Base-by-base conservation (phyloP, 92 coral and sea anemone species). In the Isaurus tuberculatus region DNA sequence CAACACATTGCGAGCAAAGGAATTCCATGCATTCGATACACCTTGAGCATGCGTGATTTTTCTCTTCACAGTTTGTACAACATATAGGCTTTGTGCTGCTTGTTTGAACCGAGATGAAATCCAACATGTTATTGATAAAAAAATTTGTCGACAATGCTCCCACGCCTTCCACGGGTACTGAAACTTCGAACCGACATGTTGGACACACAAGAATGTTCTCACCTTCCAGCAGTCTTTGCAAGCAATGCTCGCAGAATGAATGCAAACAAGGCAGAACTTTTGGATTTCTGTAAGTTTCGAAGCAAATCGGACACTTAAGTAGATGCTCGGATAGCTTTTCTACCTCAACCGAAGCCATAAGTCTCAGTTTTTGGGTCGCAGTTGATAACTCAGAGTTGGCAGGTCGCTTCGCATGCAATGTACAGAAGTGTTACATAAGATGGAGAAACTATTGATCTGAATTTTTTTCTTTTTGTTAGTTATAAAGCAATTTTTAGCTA, bases 11-110 rank as follows among this genome's bases (percentile, higher is more conserved):
- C 49, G 92, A 84, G 30, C 98, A 95, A 1, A 95, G 90, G 70
- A 95, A 95, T 88, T 95, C 98, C 94, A 95, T 94, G 81, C 98
- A 95, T 11, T 95, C 98, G 9, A 92, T 91, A 73, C 98, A 95
- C 10, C 98, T 83, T 2, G 98, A 94, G 0, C 92, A 90, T 7
- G 98, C 98, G 22, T 75, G 37, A 88, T 92, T 88, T 33, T 73
- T 84, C 34, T 95, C 98, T 75, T 94, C 96, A 74, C 98, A 95
- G 64, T 95, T 95, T 2, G 98, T 91, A 65, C 98, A 95, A 63
- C 86, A 80, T 7, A 95, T 92, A 0, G 98, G 98, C 37, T 86
- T 88, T 20, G 98, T 94, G 30, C 89, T 93, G 83, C 95, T 91
- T 30, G 89, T 91, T 9, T 96, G 98, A 25, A 95, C 98, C 26